These are phyloP conservation scores for Polymixis lichenea DNA, from an alignment of 2,888 invertebrate species.

Conservation along the genomic window DNA sequence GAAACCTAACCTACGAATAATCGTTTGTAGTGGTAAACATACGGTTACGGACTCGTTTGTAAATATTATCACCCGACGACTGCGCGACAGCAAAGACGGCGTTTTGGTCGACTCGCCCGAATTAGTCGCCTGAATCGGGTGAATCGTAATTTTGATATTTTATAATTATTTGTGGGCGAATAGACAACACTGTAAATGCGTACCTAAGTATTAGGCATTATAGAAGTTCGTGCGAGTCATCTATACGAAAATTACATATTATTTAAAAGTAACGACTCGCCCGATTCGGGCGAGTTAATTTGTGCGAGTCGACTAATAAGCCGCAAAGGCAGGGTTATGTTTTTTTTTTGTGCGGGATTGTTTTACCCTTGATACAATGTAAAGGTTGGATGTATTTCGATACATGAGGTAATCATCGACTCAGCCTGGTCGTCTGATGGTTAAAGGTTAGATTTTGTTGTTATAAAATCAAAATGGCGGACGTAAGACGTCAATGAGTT, in stretches of 20 bases:
- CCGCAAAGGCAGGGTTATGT: not conserved
- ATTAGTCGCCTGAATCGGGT: too few species aligned
- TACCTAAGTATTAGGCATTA: too few species aligned
- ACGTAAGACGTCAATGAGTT: too few species aligned
- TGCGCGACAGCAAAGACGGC: not conserved
- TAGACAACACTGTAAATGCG: too few species aligned
- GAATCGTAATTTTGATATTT: too few species aligned
- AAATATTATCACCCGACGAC: not conserved
- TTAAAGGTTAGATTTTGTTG: not conserved
- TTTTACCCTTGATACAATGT: not conserved
- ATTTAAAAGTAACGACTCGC: too few species aligned
- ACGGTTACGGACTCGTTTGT: not conserved
- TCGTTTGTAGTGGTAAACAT: conserved; percentile 5
- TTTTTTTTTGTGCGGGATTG: not conserved
- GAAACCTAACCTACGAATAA: conserved; percentile 37
- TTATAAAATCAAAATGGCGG: not conserved
- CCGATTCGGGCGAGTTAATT: too few species aligned
- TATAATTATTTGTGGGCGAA: too few species aligned
- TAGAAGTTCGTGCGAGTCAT: too few species aligned
- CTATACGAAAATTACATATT: too few species aligned
- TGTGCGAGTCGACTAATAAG: too few species aligned
- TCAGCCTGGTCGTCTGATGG: not conserved
- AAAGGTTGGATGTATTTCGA: not conserved
- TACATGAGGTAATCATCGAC: not conserved
- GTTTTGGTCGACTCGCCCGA: too few species aligned